A percentile compares a stretch with the other conserved stretches of the same genome.
These are phyloP conservation scores for Holacanthus passer DNA, from an alignment of 2,113 vertebrate genomes.

Conservation along the genomic window DNA sequence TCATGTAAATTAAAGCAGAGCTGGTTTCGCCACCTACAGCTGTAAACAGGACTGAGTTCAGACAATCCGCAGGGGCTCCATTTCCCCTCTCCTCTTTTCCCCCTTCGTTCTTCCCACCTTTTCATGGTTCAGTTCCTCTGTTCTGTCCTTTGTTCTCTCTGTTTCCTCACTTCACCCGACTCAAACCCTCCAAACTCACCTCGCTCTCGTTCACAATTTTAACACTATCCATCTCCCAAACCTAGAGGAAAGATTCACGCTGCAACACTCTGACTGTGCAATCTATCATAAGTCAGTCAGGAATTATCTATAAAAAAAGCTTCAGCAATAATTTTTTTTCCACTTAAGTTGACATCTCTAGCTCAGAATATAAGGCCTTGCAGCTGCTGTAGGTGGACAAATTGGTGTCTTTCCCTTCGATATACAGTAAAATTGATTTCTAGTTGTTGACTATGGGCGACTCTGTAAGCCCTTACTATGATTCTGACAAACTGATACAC, in stretches of 20 bases:
- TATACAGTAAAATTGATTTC: conserved; percentile 14
- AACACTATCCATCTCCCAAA: background rate
- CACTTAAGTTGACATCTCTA: background rate
- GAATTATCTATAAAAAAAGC: background rate
- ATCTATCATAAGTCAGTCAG: background rate
- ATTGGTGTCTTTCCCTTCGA: background rate
- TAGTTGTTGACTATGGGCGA: background rate
- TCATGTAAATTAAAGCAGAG: conserved; percentile 40
- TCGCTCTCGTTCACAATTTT: conserved; percentile 8
- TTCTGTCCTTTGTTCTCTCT: conserved; percentile 37
- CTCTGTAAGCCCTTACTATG: background rate
- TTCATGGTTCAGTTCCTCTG: conserved; percentile 39
- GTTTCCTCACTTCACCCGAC: conserved; percentile 18
- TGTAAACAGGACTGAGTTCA: conserved; percentile 52
- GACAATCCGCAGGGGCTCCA: conserved; percentile 31
- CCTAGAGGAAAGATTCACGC: background rate
- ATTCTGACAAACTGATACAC: conserved; percentile 9
- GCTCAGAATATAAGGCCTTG: background rate
- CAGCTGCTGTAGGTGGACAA: background rate
- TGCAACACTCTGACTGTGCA: background rate
- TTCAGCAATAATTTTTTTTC: background rate
- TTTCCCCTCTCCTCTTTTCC: background rate
- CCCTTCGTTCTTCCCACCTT: background rate
- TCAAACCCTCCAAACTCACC: background rate
- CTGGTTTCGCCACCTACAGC: conserved; percentile 42